Base-by-base conservation (phyloP, 64 coral and sea anemone species). In the Orbicella faveolata region DNA sequence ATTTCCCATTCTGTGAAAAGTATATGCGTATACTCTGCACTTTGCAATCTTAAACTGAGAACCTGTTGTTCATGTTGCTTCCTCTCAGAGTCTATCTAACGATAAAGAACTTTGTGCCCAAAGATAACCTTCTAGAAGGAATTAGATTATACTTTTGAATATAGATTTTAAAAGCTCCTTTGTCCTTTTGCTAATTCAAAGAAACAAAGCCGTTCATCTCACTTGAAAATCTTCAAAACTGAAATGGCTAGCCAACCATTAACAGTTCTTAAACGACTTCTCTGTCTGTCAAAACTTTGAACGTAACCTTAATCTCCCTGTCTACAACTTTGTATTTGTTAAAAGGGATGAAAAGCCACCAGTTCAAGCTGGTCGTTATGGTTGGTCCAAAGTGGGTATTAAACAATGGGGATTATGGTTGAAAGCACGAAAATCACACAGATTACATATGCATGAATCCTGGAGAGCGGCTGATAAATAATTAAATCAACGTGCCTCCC, bases 401-500 rank as follows among this genome's bases (percentile, higher is more conserved):
- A 41, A 15, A 76, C 15, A 41, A 20, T 18, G 35, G 15, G 51
- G 52, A 63, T 81, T 81, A 14, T 81, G 63, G 48, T 48, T 48
- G 52, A 25, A 51, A 78, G 16, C 67, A 81, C 79, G 37, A 35
- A 62, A 4, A 52, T 33, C 19, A 7, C 35, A 81, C 55, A 14
- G 55, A 64, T 63, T 35, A 81, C 0, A 19, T 59, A 79, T 81
- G 79, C 79, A 63, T 63, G 44, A 48, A 48, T 2, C 35, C 14
- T 63, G 79, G 3, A 19, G 79, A 81, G 21, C 30, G 30, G 12
- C 79, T 81, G 12, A 36, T 81, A 8, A 81, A 81, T 81, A 81
- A 81, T 81, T 6, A 63, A 81, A 36, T 36, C 41, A 83, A 63
- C 80, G 80, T 83, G 80, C 61, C 19, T 51, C 17, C 37, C 36